Percentiles rank a stretch among this genome's conserved stretches.
Evolutionary conservation across 1,140 invertebrate species (phyloP).

Genomic region (Schmidtea mediterranea): DNA sequence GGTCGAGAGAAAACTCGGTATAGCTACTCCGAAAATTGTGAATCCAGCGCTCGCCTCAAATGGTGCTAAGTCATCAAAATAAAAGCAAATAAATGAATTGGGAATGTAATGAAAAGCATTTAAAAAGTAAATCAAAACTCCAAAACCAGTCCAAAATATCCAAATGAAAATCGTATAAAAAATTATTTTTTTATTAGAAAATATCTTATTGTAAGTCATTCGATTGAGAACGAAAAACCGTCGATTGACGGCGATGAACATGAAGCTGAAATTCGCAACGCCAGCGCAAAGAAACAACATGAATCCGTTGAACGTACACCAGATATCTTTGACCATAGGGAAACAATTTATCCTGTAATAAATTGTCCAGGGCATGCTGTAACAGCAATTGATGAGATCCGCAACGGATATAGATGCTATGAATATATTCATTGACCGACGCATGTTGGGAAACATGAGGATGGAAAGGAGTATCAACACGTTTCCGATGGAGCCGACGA

Average conservation of each 20-base stretch:
- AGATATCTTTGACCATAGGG: no score
- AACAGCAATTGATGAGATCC: not conserved
- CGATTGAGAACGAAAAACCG: not conserved
- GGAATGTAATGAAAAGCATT: not conserved
- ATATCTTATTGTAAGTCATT: not conserved
- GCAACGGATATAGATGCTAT: not conserved
- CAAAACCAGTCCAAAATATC: slow-evolving; percentile 1
- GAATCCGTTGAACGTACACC: not conserved
- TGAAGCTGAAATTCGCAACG: slow-evolving; percentile 1
- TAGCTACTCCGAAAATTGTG: not conserved
- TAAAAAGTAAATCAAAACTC: not conserved
- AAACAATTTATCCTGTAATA: not conserved
- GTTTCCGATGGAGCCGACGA: not conserved
- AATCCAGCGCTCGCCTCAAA: not conserved
- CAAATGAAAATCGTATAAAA: not conserved
- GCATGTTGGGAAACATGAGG: not conserved
- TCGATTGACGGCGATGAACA: not conserved
- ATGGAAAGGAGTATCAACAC: not conserved
- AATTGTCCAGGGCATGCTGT: not conserved
- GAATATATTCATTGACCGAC: not conserved
- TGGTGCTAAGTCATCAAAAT: not conserved
- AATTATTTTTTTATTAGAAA: not conserved
- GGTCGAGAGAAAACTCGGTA: not conserved
- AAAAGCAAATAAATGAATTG: not conserved
- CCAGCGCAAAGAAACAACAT: not conserved